Evolutionary conservation across 2,888 invertebrate species (phyloP), one percentile per base, ranked within the genome.

Genomic region (Parnassius apollo): DNA sequence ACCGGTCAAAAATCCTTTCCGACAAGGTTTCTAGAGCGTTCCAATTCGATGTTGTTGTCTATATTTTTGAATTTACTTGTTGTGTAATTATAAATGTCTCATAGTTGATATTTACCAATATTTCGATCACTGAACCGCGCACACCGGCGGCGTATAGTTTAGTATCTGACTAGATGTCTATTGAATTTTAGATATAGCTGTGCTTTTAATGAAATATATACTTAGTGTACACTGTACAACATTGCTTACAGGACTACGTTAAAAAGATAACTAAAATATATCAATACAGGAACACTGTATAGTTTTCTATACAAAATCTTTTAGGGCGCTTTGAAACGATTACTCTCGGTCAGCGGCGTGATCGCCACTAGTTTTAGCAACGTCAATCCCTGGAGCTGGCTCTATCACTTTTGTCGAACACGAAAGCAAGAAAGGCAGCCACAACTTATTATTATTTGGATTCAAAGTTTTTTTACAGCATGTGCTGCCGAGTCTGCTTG

Each of bases 1-100:
- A 58, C 68, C 67, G 61, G 74, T 69, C 66, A 87, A 88, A 81
- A 63, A 75, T 91, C 61, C 96, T 66, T 96, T 96, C 92, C 94
- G 96, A 83, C 96, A 96, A 94, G 96, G 96, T 85, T 95, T 96
- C 89, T 94, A 91, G 85, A 84, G 81, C 74, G 69, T 72, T 75
- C 70, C 73, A 63, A 75, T 80, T 86, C 79, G 80, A 78, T 87
- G 86, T 88, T 88, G 88, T 91, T 90, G 87, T 87, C 82, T 80
- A 82, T 81, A 83, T 85, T 85, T 87, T 85, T 85, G 71, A 86
- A 86, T 80, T 85, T 83, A 87, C 86, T 91, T 91, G 91, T 91
- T 91, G 91, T 91, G 85, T 91, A 91, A 82, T 90, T 89, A 85
- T 91, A 88, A 87, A 87, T 84, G 85, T 88, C 80, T 81, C 83